phyloP scores from a whole-genome alignment of 2,888 invertebrate genomes.

The Conchocele bisecta region DNA sequence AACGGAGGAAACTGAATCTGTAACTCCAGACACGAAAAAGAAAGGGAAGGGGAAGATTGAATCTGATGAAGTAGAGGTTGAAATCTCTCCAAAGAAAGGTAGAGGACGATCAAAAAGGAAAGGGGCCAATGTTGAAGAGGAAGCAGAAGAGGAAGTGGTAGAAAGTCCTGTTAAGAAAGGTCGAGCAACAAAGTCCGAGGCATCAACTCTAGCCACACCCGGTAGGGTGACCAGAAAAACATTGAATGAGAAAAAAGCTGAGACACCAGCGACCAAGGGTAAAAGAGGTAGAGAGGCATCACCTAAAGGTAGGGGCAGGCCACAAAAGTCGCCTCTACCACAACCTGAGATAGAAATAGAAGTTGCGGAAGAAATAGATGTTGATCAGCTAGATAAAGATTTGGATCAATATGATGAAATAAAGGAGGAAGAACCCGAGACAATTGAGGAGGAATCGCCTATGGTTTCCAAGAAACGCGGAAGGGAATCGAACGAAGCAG shows the following conservation, averaged over 20 bases:
- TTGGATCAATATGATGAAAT: neutral
- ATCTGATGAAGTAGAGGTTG: neutral
- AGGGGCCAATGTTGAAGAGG: constrained; percentile 22
- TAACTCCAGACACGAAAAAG: constrained; percentile 19
- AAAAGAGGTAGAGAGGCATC: constrained; percentile 6
- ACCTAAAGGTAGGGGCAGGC: constrained; percentile 34
- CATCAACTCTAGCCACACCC: neutral
- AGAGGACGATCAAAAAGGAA: constrained; percentile 61
- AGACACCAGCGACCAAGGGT: no score
- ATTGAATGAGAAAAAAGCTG: constrained; percentile 1
- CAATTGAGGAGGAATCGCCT: constrained; percentile 11
- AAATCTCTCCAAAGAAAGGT: constrained; percentile 29
- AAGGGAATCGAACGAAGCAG: constrained; percentile 9
- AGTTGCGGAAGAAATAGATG: constrained; percentile 9
- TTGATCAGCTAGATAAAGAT: constrained; percentile 9
- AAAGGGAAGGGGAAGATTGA: constrained; percentile 35
- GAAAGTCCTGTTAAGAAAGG: constrained; percentile 33
- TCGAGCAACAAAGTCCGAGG: constrained; percentile 5
- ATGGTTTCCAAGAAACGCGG: constrained; percentile 34
- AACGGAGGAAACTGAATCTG: neutral
- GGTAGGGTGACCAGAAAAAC: constrained; percentile 2
- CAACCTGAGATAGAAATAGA: constrained; percentile 10
- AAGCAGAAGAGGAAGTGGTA: constrained; percentile 27
- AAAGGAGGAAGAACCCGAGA: constrained; percentile 12
- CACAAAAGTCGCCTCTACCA: constrained; percentile 1